Evolutionary conservation across 2,888 invertebrate genomes (phyloP).

Genomic region (Rhodophaea formosa): DNA sequence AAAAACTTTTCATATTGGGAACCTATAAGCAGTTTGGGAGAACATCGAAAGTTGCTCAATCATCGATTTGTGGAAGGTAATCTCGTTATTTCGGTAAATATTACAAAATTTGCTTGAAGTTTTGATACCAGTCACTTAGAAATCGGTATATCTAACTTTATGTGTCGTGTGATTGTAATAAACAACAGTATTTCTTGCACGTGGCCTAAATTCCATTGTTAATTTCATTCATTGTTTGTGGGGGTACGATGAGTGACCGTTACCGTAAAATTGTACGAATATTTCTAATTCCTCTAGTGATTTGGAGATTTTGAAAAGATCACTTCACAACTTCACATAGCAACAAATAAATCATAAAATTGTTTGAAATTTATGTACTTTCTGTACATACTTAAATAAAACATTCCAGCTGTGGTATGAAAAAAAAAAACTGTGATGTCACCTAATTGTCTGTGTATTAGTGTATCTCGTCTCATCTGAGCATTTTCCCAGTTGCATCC

Average conservation of each 20-base stretch:
- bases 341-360: not conserved
- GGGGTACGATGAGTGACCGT: not conserved
- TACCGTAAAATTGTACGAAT: not conserved
- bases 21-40: not conserved
- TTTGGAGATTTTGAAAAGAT: too few species aligned
- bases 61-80: not conserved
- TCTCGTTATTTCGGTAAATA: not conserved
- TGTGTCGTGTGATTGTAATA: not conserved
- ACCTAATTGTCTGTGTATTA: too few species aligned
- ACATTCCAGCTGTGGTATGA: too few species aligned
- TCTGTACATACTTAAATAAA: too few species aligned
- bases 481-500: too few species aligned
- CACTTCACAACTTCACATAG: too few species aligned
- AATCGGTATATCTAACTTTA: not conserved
- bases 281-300: not conserved
- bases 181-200: not conserved
- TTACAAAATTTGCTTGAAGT: not conserved
- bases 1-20: not conserved
- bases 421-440: too few species aligned
- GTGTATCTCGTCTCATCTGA: too few species aligned
- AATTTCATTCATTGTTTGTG: conserved; percentile 3
- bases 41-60: not conserved
- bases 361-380: not conserved
- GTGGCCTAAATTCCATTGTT: conserved; percentile 11
- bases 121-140: not conserved